These are phyloP conservation scores for Hormaphis cornu DNA, from an alignment of 1,140 invertebrate species.

Conservation along the genomic window DNA sequence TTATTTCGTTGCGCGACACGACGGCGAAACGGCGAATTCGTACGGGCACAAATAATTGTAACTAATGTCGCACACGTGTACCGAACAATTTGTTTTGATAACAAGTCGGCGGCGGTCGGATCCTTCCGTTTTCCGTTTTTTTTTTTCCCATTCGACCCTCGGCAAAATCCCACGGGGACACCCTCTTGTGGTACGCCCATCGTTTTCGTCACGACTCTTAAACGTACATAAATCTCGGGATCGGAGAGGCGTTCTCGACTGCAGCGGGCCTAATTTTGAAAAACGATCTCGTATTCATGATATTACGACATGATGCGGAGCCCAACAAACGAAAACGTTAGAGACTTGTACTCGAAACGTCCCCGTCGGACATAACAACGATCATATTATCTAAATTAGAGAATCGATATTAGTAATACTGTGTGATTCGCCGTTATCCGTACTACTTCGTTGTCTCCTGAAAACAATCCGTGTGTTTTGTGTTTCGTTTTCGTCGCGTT, in stretches of 20 bases:
- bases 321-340: too few species aligned
- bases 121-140: not conserved
- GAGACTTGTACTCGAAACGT: not conserved
- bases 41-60: too few species aligned
- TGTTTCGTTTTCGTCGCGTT: too few species aligned
- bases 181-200: not conserved
- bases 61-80: not conserved
- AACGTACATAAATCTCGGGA: constrained; percentile 19
- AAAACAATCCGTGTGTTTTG: too few species aligned
- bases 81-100: constrained; percentile 27
- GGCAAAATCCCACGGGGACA: not conserved
- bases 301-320: too few species aligned
- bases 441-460: too few species aligned
- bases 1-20: not conserved
- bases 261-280: constrained; percentile 16
- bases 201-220: constrained; percentile 24
- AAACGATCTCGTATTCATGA: too few species aligned
- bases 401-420: too few species aligned
- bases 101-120: not conserved
- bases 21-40: too few species aligned
- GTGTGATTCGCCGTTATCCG: too few species aligned
- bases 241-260: not conserved
- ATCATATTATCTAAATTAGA: too few species aligned
- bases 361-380: too few species aligned
- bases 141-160: not conserved